These are phyloP conservation scores for Eupithecia dodoneata DNA, from an alignment of 2,888 invertebrate species.

Conservation along the genomic window DNA sequence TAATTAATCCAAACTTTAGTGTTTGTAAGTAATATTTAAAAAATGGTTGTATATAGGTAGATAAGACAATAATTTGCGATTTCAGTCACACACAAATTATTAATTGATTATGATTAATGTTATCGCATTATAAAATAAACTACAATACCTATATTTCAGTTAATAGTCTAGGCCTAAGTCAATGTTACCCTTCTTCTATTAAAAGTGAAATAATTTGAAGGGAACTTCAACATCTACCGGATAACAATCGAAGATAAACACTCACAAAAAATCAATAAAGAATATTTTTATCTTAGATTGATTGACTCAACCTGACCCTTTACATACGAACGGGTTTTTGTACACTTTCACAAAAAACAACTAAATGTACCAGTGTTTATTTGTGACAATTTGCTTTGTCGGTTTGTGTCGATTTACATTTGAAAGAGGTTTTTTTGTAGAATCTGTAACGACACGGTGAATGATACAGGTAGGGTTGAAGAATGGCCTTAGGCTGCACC, in stretches of 20 bases:
- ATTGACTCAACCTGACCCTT: constrained; percentile 81
- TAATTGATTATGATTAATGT: not conserved
- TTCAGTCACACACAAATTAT: not conserved
- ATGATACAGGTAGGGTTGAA: constrained; percentile 76
- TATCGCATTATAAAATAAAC: not conserved
- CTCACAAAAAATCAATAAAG: constrained; percentile 76
- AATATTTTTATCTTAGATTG: constrained; percentile 81
- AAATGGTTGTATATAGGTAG: too few species aligned
- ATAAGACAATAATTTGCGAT: too few species aligned
- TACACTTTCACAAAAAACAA: constrained; percentile 75
- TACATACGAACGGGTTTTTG: constrained; percentile 75
- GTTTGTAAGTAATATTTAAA: too few species aligned
- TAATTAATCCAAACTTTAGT: not conserved
- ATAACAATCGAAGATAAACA: constrained; percentile 73
- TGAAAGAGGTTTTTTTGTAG: constrained; percentile 74
- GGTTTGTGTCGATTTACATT: constrained; percentile 82
- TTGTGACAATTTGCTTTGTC: constrained; percentile 85
- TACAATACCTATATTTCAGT: not conserved
- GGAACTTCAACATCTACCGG: constrained; percentile 41
- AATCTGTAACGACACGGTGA: constrained; percentile 81
- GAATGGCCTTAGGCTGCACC: constrained; percentile 52
- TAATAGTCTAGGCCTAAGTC: not conserved
- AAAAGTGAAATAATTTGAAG: not conserved
- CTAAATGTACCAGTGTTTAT: constrained; percentile 82
- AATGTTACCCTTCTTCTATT: not conserved